Conservation (phyloP, 2,113 vertebrate genomes). For the Calcarius ornatus region DNA sequence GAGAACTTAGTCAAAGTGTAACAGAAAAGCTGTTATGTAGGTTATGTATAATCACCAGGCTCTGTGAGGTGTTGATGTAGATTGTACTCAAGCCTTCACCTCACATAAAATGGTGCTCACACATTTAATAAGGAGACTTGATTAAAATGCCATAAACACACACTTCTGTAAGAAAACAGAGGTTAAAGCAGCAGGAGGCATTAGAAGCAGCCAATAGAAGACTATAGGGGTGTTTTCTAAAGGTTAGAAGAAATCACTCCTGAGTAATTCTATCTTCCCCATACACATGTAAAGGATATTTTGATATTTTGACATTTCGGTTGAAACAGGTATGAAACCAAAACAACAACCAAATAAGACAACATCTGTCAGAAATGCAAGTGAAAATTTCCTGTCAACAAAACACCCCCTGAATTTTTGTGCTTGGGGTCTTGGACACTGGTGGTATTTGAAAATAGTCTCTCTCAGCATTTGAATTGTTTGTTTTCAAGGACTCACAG, state of each 20-base stretch:
- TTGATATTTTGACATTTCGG: background rate
- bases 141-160: slow-evolving; percentile 44
- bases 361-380: background rate
- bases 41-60: slow-evolving; percentile 13
- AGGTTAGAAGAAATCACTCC: background rate
- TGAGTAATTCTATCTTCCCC: background rate
- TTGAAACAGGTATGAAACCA: background rate
- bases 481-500: background rate
- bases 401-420: background rate
- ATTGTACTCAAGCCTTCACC: background rate
- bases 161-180: background rate
- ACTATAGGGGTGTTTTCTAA: background rate
- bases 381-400: background rate
- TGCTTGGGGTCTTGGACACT: background rate
- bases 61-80: slow-evolving; percentile 35
- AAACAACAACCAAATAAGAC: background rate
- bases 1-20: slow-evolving; percentile 27
- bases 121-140: slow-evolving; percentile 27
- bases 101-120: slow-evolving; percentile 5
- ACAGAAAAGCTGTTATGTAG: slow-evolving; percentile 56
- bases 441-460: background rate
- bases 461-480: background rate
- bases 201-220: background rate
- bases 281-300: background rate
- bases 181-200: background rate